A percentile compares a stretch with the other conserved stretches of the same genome.
These are phyloP conservation scores for Alligator mississippiensis DNA, from an alignment of 2,113 vertebrate genomes.

Conservation along the genomic window DNA sequence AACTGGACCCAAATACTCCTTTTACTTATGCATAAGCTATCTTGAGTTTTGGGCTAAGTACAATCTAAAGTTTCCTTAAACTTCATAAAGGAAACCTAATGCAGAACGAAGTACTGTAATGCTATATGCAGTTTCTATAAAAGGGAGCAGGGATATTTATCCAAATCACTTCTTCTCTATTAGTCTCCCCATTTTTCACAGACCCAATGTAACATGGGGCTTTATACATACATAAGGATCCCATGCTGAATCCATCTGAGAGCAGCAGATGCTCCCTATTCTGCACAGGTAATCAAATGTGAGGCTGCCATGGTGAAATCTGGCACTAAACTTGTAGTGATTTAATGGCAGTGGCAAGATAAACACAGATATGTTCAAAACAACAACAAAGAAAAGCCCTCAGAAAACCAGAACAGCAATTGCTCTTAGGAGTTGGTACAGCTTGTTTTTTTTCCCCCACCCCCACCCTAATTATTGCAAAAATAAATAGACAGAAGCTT, in stretches of 20 bases:
- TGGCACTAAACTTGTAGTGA: not conserved
- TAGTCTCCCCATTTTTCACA: rapidly evolving
- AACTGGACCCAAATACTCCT: not conserved
- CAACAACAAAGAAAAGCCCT: not conserved
- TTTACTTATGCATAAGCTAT: not conserved
- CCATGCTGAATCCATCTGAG: not conserved
- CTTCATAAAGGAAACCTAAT: not conserved
- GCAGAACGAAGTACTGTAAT: rapidly evolving
- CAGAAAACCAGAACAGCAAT: not conserved
- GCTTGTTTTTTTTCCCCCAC: not conserved
- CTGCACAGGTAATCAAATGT: not conserved
- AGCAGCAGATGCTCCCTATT: rapidly evolving
- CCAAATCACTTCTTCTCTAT: not conserved
- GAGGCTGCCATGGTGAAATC: not conserved
- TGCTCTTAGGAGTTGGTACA: not conserved
- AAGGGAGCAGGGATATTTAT: not conserved
- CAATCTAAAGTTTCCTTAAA: not conserved
- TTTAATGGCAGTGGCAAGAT: not conserved
- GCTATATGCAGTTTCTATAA: not conserved
- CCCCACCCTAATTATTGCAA: rapidly evolving
- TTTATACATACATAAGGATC: too few species aligned
- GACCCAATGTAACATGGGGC: too few species aligned
- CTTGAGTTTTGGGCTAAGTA: not conserved
- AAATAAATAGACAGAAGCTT: not conserved
- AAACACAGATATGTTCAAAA: not conserved